phyloP scores from a whole-genome alignment of 2,113 vertebrate species.

The Todiramphus chloris region DNA sequence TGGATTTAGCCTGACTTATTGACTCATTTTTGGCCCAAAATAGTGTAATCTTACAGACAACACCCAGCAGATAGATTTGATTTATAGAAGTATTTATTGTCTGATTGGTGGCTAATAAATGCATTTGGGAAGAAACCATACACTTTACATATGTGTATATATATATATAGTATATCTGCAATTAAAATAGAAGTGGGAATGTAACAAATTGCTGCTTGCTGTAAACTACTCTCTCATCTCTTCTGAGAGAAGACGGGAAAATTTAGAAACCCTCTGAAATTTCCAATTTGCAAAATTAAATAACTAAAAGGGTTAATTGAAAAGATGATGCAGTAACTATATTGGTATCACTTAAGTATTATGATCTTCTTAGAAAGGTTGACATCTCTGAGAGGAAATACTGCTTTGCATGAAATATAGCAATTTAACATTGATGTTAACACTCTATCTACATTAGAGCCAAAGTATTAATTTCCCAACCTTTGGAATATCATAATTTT shows the following conservation, averaged over 20 bases:
- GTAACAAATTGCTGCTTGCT: background rate
- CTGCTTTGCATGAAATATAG: background rate
- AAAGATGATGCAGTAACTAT: background rate
- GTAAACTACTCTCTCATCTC: background rate
- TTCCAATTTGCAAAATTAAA: constrained; percentile 9
- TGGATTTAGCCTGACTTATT: background rate
- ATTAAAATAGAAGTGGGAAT: background rate
- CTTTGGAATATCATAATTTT: constrained; percentile 41
- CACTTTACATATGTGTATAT: background rate
- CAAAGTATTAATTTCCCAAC: background rate
- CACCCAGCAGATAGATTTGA: background rate
- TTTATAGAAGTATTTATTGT: background rate
- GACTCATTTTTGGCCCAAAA: background rate
- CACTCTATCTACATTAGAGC: background rate
- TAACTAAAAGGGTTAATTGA: background rate
- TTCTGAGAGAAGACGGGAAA: background rate
- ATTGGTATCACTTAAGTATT: background rate
- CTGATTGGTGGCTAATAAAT: background rate
- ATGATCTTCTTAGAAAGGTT: constrained; percentile 5
- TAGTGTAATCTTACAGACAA: background rate
- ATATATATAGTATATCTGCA: background rate
- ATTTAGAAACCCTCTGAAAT: background rate
- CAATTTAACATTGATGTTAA: constrained; percentile 14
- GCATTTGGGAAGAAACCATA: background rate
- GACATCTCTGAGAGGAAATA: background rate